These are phyloP conservation scores for Drosophila persimilis DNA, from an alignment of 1,140 invertebrate species.

Conservation along the genomic window DNA sequence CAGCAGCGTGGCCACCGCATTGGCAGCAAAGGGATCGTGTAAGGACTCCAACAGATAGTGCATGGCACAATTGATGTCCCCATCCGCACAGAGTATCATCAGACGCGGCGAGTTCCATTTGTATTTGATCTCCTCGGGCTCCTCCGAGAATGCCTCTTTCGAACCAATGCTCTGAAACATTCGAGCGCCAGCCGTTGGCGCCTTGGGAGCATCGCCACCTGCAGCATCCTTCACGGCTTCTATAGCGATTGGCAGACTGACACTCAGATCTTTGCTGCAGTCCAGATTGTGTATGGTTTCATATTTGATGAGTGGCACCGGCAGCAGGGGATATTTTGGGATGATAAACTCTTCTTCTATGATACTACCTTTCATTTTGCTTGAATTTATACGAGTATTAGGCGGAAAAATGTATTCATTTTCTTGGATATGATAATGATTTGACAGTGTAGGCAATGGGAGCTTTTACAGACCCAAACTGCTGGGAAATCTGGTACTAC, in stretches of 20 bases:
- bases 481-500: too few relatives aligned
- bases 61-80: constrained; percentile 64
- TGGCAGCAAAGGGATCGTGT: constrained; percentile 52
- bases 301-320: constrained; percentile 37
- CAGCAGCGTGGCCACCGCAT: constrained; percentile 54
- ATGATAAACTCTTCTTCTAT: background rate
- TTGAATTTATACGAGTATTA: too few relatives aligned
- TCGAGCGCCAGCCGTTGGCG: background rate
- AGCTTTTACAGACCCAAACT: too few relatives aligned
- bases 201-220: background rate
- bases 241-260: constrained; percentile 11
- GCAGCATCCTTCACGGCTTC: background rate
- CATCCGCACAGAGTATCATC: constrained; percentile 65
- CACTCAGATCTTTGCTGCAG: background rate
- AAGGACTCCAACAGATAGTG: constrained; percentile 58
- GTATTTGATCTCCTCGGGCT: constrained; percentile 18
- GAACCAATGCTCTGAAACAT: background rate
- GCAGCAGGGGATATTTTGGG: background rate
- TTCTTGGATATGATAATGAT: too few relatives aligned
- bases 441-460: too few relatives aligned
- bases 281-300: constrained; percentile 42
- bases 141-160: constrained; percentile 10
- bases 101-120: constrained; percentile 44
- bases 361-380: too few relatives aligned
- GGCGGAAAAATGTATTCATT: too few relatives aligned